Conservation (phyloP, 2,797 vertebrate species). For the Sebastes umbrosus region DNA sequence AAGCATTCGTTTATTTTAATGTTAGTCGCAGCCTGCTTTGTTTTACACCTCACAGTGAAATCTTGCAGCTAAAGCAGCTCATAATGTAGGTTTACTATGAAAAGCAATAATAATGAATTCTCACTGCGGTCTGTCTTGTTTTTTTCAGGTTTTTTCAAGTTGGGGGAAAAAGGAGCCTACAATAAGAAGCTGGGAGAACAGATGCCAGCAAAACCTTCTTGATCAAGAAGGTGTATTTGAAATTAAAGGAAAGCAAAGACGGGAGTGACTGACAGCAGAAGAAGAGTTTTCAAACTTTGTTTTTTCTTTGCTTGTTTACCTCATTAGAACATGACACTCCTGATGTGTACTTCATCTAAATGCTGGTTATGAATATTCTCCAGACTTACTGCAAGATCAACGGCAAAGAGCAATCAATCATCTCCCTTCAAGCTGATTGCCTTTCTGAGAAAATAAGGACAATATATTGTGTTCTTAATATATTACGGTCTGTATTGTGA, state of each 20-base stretch:
- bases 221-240: slow-evolving; percentile 48
- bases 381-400: slow-evolving; percentile 44
- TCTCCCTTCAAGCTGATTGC: slow-evolving; percentile 40
- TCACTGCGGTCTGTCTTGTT: slow-evolving; percentile 1
- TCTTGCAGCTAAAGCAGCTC: not conserved
- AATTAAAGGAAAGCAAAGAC: slow-evolving; percentile 21
- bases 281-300: slow-evolving; percentile 36
- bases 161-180: slow-evolving; percentile 9
- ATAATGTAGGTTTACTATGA: not conserved
- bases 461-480: slow-evolving; percentile 61
- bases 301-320: slow-evolving; percentile 58
- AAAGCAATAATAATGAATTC: not conserved
- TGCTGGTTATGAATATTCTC: slow-evolving; percentile 57
- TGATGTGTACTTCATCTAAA: slow-evolving; percentile 60
- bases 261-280: slow-evolving; percentile 36
- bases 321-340: slow-evolving; percentile 54
- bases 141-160: slow-evolving; percentile 17
- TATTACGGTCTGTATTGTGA: slow-evolving; percentile 67
- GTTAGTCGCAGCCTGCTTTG: not conserved
- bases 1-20: slow-evolving; percentile 2
- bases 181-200: slow-evolving; percentile 30
- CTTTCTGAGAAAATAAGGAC: slow-evolving; percentile 52
- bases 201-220: slow-evolving; percentile 69
- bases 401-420: slow-evolving; percentile 50
- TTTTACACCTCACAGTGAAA: not conserved